These are phyloP conservation scores for Alviniconcha marisindica DNA, from an alignment of 1,140 invertebrate species.

Conservation along the genomic window DNA sequence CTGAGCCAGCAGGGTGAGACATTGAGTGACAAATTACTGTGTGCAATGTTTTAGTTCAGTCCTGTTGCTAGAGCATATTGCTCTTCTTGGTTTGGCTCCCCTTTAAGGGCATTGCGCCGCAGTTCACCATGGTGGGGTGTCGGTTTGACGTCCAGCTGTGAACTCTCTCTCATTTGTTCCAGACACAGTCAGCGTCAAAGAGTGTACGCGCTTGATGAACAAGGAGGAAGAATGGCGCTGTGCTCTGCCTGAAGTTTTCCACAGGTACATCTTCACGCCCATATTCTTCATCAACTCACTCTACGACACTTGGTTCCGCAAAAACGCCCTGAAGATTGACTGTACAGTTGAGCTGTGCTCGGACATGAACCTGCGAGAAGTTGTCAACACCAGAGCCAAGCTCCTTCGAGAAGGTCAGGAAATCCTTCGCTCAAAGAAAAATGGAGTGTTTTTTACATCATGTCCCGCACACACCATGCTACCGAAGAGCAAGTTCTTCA, in stretches of 20 bases:
- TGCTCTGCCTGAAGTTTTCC: slow-evolving; percentile 53
- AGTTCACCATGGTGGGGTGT: too few species aligned
- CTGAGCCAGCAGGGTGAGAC: too few species aligned
- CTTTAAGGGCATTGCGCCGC: too few species aligned
- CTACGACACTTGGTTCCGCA: slow-evolving; percentile 58
- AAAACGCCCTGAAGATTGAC: slow-evolving; percentile 44
- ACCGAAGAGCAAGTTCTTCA: slow-evolving; percentile 40
- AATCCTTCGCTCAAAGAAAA: slow-evolving; percentile 49
- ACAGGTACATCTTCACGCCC: slow-evolving; percentile 58
- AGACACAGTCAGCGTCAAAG: slow-evolving; percentile 54
- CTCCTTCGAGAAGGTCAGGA: slow-evolving; percentile 33
- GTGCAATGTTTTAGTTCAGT: too few species aligned
- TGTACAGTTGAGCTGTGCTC: slow-evolving; percentile 50
- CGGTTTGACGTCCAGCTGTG: too few species aligned
- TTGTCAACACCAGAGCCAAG: slow-evolving; percentile 38
- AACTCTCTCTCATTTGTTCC: too few species aligned
- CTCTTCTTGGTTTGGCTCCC: too few species aligned
- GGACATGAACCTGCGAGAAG: slow-evolving; percentile 30
- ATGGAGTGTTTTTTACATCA: slow-evolving; percentile 57
- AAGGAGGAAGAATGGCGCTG: slow-evolving; percentile 53
- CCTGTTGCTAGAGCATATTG: too few species aligned
- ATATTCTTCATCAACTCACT: slow-evolving; percentile 60
- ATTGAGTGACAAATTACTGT: too few species aligned
- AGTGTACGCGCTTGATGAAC: slow-evolving; percentile 51
- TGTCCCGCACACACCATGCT: slow-evolving; percentile 57